Conservation (phyloP, 2,888 invertebrate genomes). For the Platycheirus rosarum region DNA sequence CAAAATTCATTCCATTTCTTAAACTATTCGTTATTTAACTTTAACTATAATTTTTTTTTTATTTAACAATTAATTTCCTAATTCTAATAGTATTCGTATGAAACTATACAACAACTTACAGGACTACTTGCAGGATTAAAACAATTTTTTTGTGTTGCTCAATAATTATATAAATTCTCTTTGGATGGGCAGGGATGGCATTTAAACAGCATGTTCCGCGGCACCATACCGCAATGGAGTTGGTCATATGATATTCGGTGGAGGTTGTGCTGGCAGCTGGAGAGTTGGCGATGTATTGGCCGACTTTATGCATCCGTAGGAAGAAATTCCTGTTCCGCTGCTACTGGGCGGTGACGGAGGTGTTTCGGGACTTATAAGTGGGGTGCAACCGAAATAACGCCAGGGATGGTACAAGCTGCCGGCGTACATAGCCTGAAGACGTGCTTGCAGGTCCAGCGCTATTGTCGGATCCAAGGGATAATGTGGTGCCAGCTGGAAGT, state of each 20-base stretch:
- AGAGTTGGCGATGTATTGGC: slow-evolving; percentile 81
- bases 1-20: background rate
- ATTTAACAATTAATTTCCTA: slow-evolving; percentile 51
- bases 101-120: slow-evolving; percentile 62
- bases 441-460: slow-evolving; percentile 82
- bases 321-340: slow-evolving; percentile 79
- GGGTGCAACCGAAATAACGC: slow-evolving; percentile 81
- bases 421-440: slow-evolving; percentile 82
- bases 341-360: slow-evolving; percentile 82
- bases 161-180: slow-evolving; percentile 20
- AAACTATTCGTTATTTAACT: slow-evolving; percentile 9
- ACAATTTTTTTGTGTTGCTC: slow-evolving; percentile 29
- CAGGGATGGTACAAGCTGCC: slow-evolving; percentile 82
- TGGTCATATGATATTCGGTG: slow-evolving; percentile 83
- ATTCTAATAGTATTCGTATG: slow-evolving; percentile 53
- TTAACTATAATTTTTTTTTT: slow-evolving; percentile 17
- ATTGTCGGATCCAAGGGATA: slow-evolving; percentile 82
- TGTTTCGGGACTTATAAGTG: slow-evolving; percentile 81
- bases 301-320: slow-evolving; percentile 81
- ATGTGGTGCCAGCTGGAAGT: slow-evolving; percentile 78
- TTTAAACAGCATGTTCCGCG: slow-evolving; percentile 80
- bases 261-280: slow-evolving; percentile 76
- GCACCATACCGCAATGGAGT: slow-evolving; percentile 83
- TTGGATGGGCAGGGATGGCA: slow-evolving; percentile 44
- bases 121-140: slow-evolving; percentile 12